Evolutionary conservation across 2,797 vertebrate genomes (phyloP).

Genomic region (Galaxias olidus): DNA sequence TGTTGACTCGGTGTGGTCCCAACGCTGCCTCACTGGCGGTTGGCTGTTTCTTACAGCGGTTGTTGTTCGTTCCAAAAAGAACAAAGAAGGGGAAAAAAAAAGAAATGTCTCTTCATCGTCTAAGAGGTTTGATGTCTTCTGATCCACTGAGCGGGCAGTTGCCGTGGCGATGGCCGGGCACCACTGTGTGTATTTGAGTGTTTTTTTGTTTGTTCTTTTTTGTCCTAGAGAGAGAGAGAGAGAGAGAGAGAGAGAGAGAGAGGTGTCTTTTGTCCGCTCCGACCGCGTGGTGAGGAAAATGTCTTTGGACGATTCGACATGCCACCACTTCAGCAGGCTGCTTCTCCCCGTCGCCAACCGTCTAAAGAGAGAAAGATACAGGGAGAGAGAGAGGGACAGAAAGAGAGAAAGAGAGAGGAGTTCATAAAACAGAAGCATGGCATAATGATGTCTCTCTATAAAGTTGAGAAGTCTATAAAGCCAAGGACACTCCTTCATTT

Average conservation of each 20-base stretch:
- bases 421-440: not conserved
- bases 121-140: not conserved
- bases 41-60: no score
- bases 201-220: not conserved
- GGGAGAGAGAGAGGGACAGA: not conserved
- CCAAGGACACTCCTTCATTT: conserved; percentile 23
- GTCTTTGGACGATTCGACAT: conserved; percentile 28
- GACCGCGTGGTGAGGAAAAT: conserved; percentile 41
- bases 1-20: no score
- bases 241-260: conserved; percentile 10
- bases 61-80: no score
- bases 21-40: no score
- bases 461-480: not conserved
- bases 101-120: not conserved
- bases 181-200: not conserved
- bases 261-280: conserved; percentile 31
- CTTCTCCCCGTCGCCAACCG: conserved; percentile 34
- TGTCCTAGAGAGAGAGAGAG: conserved; percentile 7
- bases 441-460: no score
- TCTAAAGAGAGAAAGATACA: conserved; percentile 20
- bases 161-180: conserved; percentile 4
- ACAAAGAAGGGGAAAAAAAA: no score
- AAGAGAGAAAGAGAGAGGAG: not conserved
- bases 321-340: conserved; percentile 28
- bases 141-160: conserved; percentile 6